Base-by-base conservation (phyloP, 92 coral and sea anemone genomes). In the Metridium senile region DNA sequence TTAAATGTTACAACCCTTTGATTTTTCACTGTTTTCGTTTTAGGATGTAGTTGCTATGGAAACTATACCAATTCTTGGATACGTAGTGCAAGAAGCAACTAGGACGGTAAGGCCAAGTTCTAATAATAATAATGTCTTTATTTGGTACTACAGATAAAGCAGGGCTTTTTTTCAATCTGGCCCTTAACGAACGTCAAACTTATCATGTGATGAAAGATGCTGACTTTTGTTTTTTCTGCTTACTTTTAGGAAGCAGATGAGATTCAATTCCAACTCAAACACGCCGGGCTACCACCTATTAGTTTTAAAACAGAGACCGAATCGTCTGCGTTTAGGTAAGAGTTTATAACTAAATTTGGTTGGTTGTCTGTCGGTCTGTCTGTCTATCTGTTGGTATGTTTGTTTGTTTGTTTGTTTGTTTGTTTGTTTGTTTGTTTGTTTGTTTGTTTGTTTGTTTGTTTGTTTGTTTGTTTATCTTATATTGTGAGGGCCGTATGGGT, bases 1-100 rank as follows among this genome's bases (percentile, higher is more conserved):
- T 45, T 7, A 45, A 7, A 45, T 45, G 51, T 7, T 45, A 45
- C 16, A 7, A 7, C 51, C 51, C 51, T 45, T 45, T 45, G 51
- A 45, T 7, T 45, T 45, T 45, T 7, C 7, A 45, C 51, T 45
- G 9, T 7, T 7, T 45, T 7, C 16, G 16, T 54, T 54, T 4
- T 56, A 96, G 99, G 99, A 96, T 63, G 90, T 93, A 19, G 94
- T 85, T 43, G 99, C 99, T 3, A 85, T 72, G 30, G 98, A 96
- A 49, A 96, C 96, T 1, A 46, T 88, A 28, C 99, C 99, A 11
- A 86, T 96, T 29, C 77, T 96, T 20, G 87, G 99, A 9, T 96
- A 93, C 66, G 73, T 77, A 28, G 92, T 96, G 0, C 84, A 80
- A 68, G 97, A 84, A n/a, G 99, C 86, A 9, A 85, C 90, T 0